Evolutionary conservation across 2,797 vertebrate species (phyloP).

Genomic region (Cephalopachus bancanus): DNA sequence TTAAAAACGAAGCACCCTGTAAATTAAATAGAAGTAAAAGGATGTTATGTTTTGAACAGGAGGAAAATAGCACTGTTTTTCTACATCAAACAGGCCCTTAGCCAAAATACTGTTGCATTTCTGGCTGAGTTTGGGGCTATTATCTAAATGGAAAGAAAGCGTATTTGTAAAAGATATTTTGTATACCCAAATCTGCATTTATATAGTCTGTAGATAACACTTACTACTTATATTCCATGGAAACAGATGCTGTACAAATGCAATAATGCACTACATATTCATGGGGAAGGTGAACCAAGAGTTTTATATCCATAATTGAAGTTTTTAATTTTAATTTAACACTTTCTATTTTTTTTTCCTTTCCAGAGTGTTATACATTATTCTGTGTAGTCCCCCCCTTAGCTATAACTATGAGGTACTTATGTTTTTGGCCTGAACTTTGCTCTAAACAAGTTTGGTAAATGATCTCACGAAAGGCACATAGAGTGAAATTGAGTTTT

Average conservation of each 20-base stretch:
- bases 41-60: neutral
- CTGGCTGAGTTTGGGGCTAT: conserved; percentile 35
- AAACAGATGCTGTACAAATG: conserved; percentile 60
- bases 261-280: conserved; percentile 31
- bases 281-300: neutral
- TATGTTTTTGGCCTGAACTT: neutral
- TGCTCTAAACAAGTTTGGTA: neutral
- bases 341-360: neutral
- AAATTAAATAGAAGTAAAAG: conserved; percentile 5
- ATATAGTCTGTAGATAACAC: conserved; percentile 23
- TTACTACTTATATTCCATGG: neutral
- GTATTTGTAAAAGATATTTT: conserved; percentile 34
- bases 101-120: conserved; percentile 26
- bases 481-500: neutral
- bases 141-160: conserved; percentile 47
- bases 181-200: conserved; percentile 39
- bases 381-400: neutral
- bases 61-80: conserved; percentile 32
- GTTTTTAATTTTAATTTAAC: conserved; percentile 27
- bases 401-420: neutral
- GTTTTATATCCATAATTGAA: neutral
- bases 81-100: neutral
- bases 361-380: neutral
- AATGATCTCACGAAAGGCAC: neutral
- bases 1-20: conserved; percentile 21